Percentiles rank a stretch among this genome's conserved stretches.
phyloP scores from a whole-genome alignment of 2,113 vertebrate species.

The Panurus biarmicus region DNA sequence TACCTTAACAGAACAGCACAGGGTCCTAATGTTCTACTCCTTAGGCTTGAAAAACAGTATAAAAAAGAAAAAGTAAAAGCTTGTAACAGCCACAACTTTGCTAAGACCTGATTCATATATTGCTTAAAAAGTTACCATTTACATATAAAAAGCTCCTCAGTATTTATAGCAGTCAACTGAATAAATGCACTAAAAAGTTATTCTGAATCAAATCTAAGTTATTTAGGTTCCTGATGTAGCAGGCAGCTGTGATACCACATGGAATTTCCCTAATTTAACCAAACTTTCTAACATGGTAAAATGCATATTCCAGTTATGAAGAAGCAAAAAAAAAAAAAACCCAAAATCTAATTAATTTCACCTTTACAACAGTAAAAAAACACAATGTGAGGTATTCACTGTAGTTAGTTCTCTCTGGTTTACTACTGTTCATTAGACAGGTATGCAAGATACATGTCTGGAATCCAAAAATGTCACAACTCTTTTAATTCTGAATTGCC shows the following conservation, averaged over 20 bases:
- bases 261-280: neutral
- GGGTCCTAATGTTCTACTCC: neutral
- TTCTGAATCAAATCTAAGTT: neutral
- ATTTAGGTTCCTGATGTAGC: neutral
- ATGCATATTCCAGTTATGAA: neutral
- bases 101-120: neutral
- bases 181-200: neutral
- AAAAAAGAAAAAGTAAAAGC: neutral
- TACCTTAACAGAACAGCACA: neutral
- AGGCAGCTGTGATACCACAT: neutral
- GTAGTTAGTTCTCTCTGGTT: neutral
- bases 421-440: neutral
- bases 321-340: neutral
- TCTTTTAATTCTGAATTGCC: neutral
- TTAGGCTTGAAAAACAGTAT: neutral
- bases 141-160: neutral
- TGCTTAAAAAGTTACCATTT: neutral
- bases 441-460: neutral
- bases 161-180: neutral
- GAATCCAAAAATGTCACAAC: neutral
- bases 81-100: neutral
- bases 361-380: neutral
- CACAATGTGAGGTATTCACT: neutral
- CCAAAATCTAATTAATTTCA: neutral
- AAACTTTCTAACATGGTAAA: neutral